Evolutionary conservation across 2,797 vertebrate genomes (phyloP), one percentile per base, ranked within the genome.

Genomic region (Loriculus beryllinus): DNA sequence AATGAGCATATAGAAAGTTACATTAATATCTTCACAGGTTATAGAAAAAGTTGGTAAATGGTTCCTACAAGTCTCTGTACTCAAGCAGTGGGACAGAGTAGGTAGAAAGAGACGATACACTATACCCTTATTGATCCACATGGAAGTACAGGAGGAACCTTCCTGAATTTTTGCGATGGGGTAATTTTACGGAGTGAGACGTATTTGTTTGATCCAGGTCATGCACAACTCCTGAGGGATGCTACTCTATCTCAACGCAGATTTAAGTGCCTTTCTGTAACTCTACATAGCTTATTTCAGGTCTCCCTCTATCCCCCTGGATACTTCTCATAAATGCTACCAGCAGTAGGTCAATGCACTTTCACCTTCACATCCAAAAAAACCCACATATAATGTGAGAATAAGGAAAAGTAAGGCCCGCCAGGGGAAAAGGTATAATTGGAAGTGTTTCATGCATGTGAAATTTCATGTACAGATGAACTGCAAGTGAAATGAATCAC

Each of bases 1-100:
- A 93, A 96, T 83, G 63, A 94, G 26, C 28, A 31, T 28, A 75
- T 71, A 90, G 75, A 93, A 92, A 93, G 37, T 52, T 71, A 35
- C 59, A 90, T 94, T 95, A 94, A 71, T 91, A 80, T 67, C 43
- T 93, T 74, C 51, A 67, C 85, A 93, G 64, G 22, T 93, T 89
- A 80, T 69, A 88, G 82, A 72, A 82, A 88, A 43, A 71, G 87
- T 33, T 82, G 74, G 86, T 90, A 93, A 96, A 95, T 78, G 72
- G n/a, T 91, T 97, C 85, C 90, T 89, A 47, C 51, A 72, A 69
- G 82, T 79, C 51, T 95, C 64, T 51, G 25, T 79, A 1, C 42
- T 86, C 42, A 3, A 81, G 17, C 12, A 4, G 71, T 79, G 49
- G 74, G 76, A 92, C 23, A 26, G 70, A 90, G 18, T 5, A 21